Conservation (phyloP, 2,888 invertebrate genomes). For the Nomada hirtipes region DNA sequence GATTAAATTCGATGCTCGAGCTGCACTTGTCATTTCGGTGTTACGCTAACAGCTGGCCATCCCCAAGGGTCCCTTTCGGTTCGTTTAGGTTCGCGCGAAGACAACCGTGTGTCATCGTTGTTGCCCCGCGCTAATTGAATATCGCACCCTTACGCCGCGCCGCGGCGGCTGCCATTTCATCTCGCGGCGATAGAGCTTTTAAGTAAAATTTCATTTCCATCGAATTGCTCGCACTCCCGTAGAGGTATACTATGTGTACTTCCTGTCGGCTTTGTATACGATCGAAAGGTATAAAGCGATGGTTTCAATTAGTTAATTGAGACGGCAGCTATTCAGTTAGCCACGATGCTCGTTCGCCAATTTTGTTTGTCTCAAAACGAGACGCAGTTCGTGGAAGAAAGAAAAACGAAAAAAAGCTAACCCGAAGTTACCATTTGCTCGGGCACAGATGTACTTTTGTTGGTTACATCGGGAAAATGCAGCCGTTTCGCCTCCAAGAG, state of each 20-base stretch:
- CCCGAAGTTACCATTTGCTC: neutral
- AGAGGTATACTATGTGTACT: too few species aligned
- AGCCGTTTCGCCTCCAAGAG: too few species aligned
- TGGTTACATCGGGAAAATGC: too few species aligned
- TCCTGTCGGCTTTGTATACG: constrained; percentile 7
- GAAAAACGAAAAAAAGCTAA: neutral
- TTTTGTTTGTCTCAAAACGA: constrained; percentile 12
- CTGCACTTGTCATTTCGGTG: constrained; percentile 24
- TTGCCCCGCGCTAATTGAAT: constrained; percentile 56
- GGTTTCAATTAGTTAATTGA: constrained; percentile 56
- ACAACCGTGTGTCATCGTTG: constrained; percentile 61
- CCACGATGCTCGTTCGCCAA: neutral
- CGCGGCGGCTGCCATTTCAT: constrained; percentile 15
- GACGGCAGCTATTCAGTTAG: neutral
- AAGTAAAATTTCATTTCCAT: constrained; percentile 54
- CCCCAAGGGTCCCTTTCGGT: constrained; percentile 59
- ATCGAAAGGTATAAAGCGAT: constrained; percentile 41
- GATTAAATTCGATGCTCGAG: constrained; percentile 1
- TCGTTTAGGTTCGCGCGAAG: constrained; percentile 54
- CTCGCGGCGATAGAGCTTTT: constrained; percentile 39
- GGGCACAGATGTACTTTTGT: neutral
- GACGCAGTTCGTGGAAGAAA: neutral
- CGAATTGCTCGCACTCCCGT: neutral
- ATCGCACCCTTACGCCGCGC: constrained; percentile 41
- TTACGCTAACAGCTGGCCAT: constrained; percentile 57